phyloP scores from a whole-genome alignment of 1,140 invertebrate genomes.

The Drosophila nebulosa region DNA sequence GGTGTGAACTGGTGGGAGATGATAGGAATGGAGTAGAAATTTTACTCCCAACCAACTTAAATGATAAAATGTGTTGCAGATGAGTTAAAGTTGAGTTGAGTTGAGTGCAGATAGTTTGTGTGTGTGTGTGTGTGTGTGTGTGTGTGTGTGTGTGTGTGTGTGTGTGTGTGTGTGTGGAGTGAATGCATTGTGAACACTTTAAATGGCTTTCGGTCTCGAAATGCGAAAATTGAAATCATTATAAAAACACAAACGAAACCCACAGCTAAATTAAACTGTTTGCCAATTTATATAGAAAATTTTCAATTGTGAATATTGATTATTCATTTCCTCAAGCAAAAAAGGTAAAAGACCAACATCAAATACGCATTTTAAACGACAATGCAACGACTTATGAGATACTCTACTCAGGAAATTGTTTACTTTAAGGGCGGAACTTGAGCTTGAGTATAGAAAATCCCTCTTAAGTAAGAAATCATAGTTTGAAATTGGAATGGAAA shows the following conservation, averaged over 20 bases:
- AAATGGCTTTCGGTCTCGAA: not conserved
- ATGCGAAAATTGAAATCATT: not conserved
- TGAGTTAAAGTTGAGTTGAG: not conserved
- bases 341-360: not conserved
- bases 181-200: not conserved
- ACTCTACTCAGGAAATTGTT: not conserved
- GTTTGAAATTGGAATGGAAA: too few species aligned
- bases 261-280: slow-evolving; percentile 42
- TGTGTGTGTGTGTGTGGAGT: too few species aligned
- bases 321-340: slow-evolving; percentile 63
- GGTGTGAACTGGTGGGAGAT: not conserved
- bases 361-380: not conserved
- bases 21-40: not conserved
- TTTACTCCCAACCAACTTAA: slow-evolving; percentile 45
- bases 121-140: not conserved
- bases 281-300: slow-evolving; percentile 73
- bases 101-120: not conserved
- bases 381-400: not conserved
- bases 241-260: slow-evolving; percentile 20
- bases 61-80: slow-evolving; percentile 71
- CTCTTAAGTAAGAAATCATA: too few species aligned
- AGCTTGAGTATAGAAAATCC: too few species aligned
- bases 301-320: slow-evolving; percentile 76
- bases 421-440: too few species aligned
- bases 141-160: not conserved